Percentiles rank a stretch among this genome's conserved stretches.
Conservation (phyloP, 1,140 invertebrate genomes). For the Polypedilum pembai region DNA sequence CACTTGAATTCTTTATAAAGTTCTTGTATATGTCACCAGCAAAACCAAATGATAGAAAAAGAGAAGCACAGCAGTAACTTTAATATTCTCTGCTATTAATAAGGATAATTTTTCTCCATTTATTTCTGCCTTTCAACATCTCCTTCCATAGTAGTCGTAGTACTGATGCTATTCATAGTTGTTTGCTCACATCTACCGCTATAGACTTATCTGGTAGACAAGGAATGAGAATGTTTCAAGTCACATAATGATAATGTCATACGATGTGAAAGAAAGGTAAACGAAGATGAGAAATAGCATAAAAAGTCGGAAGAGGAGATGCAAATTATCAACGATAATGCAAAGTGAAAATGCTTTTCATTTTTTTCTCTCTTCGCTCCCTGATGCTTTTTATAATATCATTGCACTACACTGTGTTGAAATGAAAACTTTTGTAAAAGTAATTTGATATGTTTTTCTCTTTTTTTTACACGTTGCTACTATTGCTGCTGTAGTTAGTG, state of each 20-base stretch:
- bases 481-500: too few relatives aligned
- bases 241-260: neutral
- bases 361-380: neutral
- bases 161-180: too few relatives aligned
- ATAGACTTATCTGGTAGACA: neutral
- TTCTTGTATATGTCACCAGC: too few relatives aligned
- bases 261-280: neutral
- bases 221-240: neutral
- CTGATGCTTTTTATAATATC: neutral
- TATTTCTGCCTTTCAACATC: neutral
- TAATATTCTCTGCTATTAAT: neutral
- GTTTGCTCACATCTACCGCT: neutral
- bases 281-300: neutral
- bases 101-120: slow-evolving; percentile 13
- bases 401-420: too few relatives aligned
- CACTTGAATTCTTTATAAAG: too few relatives aligned
- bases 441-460: too few relatives aligned
- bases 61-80: neutral
- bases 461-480: too few relatives aligned
- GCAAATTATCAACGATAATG: slow-evolving; percentile 18
- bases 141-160: neutral
- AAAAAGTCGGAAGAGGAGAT: neutral
- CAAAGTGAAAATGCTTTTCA: neutral
- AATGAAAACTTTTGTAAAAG: too few relatives aligned
- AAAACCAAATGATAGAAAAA: too few relatives aligned